These are phyloP conservation scores for Augochlora pura DNA, from an alignment of 1,140 invertebrate species.

Conservation along the genomic window DNA sequence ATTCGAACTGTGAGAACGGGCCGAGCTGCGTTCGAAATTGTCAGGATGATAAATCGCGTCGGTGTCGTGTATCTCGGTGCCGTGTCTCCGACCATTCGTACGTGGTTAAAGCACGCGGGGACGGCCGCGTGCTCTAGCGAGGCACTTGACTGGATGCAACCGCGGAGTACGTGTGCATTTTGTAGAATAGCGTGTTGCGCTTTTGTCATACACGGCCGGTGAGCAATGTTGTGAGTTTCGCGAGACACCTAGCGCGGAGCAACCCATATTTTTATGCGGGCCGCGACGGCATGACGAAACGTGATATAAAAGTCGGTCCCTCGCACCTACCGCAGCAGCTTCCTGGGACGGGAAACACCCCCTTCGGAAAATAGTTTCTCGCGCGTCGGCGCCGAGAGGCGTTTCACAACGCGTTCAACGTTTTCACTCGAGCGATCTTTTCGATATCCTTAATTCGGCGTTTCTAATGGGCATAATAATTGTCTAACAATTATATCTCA, in stretches of 20 bases:
- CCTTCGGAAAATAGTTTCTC: too few species aligned
- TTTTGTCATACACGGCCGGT: conserved; percentile 40
- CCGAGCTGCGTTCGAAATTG: conserved; percentile 55
- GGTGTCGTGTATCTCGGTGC: conserved; percentile 54
- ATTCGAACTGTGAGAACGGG: conserved; percentile 27
- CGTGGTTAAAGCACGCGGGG: conserved; percentile 41
- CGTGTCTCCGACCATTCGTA: conserved; percentile 51
- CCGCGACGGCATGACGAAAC: neutral
- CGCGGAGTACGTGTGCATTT: conserved; percentile 20
- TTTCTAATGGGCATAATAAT: too few species aligned
- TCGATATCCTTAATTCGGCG: too few species aligned
- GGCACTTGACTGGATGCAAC: conserved; percentile 40
- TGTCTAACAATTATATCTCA: too few species aligned
- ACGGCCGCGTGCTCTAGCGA: conserved; percentile 10
- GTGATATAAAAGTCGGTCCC: neutral
- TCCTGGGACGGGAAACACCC: too few species aligned
- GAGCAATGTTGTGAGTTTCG: conserved; percentile 25
- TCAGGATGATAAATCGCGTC: conserved; percentile 62
- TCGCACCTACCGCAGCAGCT: too few species aligned
- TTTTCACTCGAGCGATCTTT: too few species aligned
- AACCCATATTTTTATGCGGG: conserved; percentile 7
- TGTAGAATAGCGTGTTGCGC: conserved; percentile 23
- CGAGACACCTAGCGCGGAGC: conserved; percentile 5
- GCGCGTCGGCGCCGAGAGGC: too few species aligned
- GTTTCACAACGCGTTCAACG: too few species aligned